phyloP scores from a whole-genome alignment of 2,888 invertebrate species.

The Dermolepida albohirtum region DNA sequence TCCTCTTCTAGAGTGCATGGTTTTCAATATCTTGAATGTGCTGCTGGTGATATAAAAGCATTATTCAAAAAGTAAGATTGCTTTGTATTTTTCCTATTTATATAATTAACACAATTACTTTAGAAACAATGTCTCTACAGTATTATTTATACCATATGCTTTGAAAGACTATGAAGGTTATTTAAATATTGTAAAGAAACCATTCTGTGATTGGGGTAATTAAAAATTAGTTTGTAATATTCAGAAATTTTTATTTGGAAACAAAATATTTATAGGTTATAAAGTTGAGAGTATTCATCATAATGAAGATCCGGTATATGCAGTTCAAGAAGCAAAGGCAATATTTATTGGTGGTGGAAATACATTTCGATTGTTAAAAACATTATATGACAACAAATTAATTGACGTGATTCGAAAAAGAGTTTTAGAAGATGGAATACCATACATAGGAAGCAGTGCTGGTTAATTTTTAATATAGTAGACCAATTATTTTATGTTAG shows the following conservation, averaged over 20 bases:
- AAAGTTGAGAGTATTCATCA: constrained; percentile 76
- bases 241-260: background rate
- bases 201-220: constrained; percentile 74
- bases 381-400: constrained; percentile 76
- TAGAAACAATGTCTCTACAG: constrained; percentile 73
- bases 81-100: constrained; percentile 41
- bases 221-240: constrained; percentile 3
- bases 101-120: constrained; percentile 53
- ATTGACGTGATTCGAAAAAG: constrained; percentile 72
- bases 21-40: constrained; percentile 74
- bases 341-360: constrained; percentile 87
- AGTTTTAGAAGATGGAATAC: constrained; percentile 67
- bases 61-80: constrained; percentile 71
- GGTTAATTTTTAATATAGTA: constrained; percentile 39
- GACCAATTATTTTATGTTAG: background rate
- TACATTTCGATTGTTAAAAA: constrained; percentile 79
- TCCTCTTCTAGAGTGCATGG: constrained; percentile 80
- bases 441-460: constrained; percentile 53
- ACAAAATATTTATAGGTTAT: constrained; percentile 63
- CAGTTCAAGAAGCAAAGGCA: constrained; percentile 73
- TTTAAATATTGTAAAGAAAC: constrained; percentile 70
- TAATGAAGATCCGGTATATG: constrained; percentile 68
- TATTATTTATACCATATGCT: constrained; percentile 84
- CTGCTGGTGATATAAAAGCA: constrained; percentile 72
- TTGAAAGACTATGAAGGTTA: constrained; percentile 75